Evolutionary conservation across 2,888 invertebrate species (phyloP), one percentile per base, ranked within the genome.

Genomic region (Bellardia bayeri): DNA sequence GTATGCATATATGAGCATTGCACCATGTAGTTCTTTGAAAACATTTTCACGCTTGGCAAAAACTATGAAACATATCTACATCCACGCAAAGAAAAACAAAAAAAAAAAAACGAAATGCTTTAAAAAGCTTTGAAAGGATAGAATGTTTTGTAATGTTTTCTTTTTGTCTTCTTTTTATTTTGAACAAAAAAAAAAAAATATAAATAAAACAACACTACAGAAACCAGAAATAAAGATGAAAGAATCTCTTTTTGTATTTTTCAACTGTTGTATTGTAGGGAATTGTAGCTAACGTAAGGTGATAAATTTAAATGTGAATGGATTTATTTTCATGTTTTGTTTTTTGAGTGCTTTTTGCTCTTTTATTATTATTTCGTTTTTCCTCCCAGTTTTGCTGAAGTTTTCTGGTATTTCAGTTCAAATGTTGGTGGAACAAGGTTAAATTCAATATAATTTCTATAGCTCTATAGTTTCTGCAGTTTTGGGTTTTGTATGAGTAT

Each of bases 221-320:
- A 58, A 58, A 37, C 37, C 13, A 45, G 45, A 63, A 78, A 82
- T 68, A 68, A 45, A 54, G 30, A 69, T 79, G 54, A 61, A 80
- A 80, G 69, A 40, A 30, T 78, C 54, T 75, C 11, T 16, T 72
- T 37, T 76, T 64, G 6, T 16, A 40, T 40, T n/a, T 23, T 76
- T 13, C 23, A 45, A 42, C 14, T 14, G 51, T 63, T 37, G 51
- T 68, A 56, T 72, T 75, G 40, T 58, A 61, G 68, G 56, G 56
- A 76, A 56, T 80, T 16, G 37, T 6, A 37, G 37, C 75, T 40
- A 37, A 76, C 45, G 81, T 51, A 81, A 87, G 81, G 81, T 87
- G 87, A 87, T 87, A 85, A 87, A 87, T 87, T 82, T 69, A 78
- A 82, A 82, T 82, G 63, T 78, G 78, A 85, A 87, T 75, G 85